Evolutionary conservation across 1,140 invertebrate species (phyloP).

Genomic region (Ridgeia piscesae): DNA sequence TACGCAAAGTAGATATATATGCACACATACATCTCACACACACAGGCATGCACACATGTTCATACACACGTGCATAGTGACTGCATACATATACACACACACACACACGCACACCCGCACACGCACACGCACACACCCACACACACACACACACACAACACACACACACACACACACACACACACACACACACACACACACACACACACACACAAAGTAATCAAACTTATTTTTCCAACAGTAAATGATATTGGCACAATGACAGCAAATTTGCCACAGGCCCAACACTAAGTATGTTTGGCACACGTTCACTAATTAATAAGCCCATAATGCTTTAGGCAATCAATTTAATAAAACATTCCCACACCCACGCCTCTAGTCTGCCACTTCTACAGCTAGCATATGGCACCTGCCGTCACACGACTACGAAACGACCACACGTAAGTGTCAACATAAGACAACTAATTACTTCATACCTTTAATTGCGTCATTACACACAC

Average conservation of each 20-base stretch:
- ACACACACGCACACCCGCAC: no score
- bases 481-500: background rate
- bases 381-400: background rate
- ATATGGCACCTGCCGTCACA: background rate
- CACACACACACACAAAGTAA: no score
- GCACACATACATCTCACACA: no score
- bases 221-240: no score
- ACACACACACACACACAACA: no score
- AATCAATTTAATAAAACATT: background rate
- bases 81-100: no score
- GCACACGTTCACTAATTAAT: background rate
- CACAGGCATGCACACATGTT: no score
- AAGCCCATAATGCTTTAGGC: background rate
- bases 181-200: no score
- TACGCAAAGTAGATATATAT: no score
- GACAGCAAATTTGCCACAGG: background rate
- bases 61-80: no score
- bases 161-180: no score
- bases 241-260: background rate
- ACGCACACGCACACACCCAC: no score
- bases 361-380: background rate
- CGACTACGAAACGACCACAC: background rate
- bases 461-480: background rate
- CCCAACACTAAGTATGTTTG: background rate
- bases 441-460: background rate